Base-by-base conservation (phyloP, 2,888 invertebrate species). In the Ptychoptera albimana region DNA sequence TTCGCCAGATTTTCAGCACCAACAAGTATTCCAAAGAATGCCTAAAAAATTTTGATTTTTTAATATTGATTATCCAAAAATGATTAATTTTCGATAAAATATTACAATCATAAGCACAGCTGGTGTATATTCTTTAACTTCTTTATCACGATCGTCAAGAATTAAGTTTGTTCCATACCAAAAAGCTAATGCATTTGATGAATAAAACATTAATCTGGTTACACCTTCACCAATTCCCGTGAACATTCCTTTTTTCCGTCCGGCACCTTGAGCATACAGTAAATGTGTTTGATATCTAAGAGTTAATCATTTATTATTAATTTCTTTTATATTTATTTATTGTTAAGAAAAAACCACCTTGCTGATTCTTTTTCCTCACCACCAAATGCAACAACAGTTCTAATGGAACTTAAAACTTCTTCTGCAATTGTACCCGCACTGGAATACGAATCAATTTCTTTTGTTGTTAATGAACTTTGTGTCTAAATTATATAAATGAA, bases 161-260 rank as follows among this genome's bases (percentile, higher is more conserved):
- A 85, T 82, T 11, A 86, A 69, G 46, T 73, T 72, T 0, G 82
- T 77, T 0, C 87, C 87, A 58, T 84, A 86, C 82, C 84, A 86
- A 59, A 87, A 85, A 0, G 82, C 76, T 0, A 85, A 64, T 0
- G 82, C 74, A 57, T 83, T 83, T n/a, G 81, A 77, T 11, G 75
- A 66, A 57, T 81, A 86, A 11, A 83, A 73, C 50, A 84, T 74
- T 38, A 81, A 67, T 75, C 82, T 82, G 69, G 82, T 73, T 0
- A 81, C 59, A 0, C 76, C 82, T 49, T 79, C 77, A 36, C 82
- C 82, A 1, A 82, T 57, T 0, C 82, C 82, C 0, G 79, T 75
- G 58, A 73, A 78, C 45, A 79, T 62, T 1, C 81, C 80, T 51
- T 79, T 75, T 50, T 63, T 70, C 2, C 70, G 69, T 23, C 81